Base-by-base conservation (phyloP, 2,888 invertebrate genomes). In the Pseudococcus viburni region DNA sequence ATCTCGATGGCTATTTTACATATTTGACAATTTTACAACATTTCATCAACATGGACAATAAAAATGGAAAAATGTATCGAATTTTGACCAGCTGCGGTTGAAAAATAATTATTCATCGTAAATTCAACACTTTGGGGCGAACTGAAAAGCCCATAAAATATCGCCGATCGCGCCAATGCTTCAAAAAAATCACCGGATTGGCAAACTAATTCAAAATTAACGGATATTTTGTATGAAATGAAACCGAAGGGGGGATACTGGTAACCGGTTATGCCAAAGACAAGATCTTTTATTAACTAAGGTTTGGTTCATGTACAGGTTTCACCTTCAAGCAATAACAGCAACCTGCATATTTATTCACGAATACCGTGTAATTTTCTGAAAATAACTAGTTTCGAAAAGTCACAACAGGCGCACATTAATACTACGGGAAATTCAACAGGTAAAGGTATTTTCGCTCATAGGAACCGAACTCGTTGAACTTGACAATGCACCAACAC, bases 321-420 rank as follows among this genome's bases (percentile, higher is more conserved):
- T 88, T 88, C 83, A 88, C 88, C 80, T 88, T 88, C 88, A 80
- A 88, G 88, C 88, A 55, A 80, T 80, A 88, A 88, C 80, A 83
- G 77, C 88, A 88, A 88, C 88, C 88, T 88, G 88, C 83, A 88
- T 80, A 88, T 80, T 88, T 77, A 87, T 87, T 87, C 77, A 87
- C 80, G 88, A 88, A 83, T 88, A 88, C 80, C 88, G 77, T 88
- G 88, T 88, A 88, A 88, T 88, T 88, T 88, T 88, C 88, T 80
- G 88, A 88, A 88, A 88, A 88, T 88, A 88, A 88, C 88, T 88
- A 88, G 88, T 88, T 88, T 88, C 88, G 42, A 88, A 88, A 88
- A 88, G 88, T 83, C 88, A 80, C 88, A 88, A 80, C 88, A 88
- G 88, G 88, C 88, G 26, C 83, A 80, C 86, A 86, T 68, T 86